Conservation (phyloP, 2,888 invertebrate genomes). For the Harpagoxenus sublaevis region DNA sequence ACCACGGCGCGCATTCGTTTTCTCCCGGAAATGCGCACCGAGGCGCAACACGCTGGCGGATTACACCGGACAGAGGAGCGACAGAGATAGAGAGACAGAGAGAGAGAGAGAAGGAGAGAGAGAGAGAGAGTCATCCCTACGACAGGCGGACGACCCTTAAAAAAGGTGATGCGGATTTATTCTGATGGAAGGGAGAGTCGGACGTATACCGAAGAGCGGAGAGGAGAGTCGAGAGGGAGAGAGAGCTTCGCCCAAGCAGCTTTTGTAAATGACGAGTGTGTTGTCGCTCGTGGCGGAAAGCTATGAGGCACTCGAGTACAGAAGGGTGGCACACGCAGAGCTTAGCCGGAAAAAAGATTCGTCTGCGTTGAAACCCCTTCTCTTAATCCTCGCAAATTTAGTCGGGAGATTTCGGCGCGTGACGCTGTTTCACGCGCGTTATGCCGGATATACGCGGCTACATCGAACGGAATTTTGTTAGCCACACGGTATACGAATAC, state of each 20-base stretch:
- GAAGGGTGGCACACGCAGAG: slow-evolving; percentile 62
- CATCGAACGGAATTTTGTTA: slow-evolving; percentile 22
- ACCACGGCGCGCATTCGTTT: slow-evolving; percentile 62
- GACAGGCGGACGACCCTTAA: slow-evolving; percentile 62
- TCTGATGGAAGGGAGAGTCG: slow-evolving; percentile 69
- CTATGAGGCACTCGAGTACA: slow-evolving; percentile 64
- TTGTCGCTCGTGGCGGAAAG: slow-evolving; percentile 75
- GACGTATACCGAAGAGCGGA: slow-evolving; percentile 14
- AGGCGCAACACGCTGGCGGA: slow-evolving; percentile 58
- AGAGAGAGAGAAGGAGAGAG: neutral
- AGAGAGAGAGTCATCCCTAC: slow-evolving; percentile 29
- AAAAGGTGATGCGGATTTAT: slow-evolving; percentile 75
- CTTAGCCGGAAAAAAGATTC: slow-evolving; percentile 62
- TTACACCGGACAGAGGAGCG: slow-evolving; percentile 59
- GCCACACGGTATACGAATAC: neutral
- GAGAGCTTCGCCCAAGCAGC: slow-evolving; percentile 57
- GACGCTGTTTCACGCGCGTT: slow-evolving; percentile 38
- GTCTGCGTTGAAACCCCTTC: slow-evolving; percentile 54
- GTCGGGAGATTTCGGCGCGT: slow-evolving; percentile 35
- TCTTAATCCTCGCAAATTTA: slow-evolving; percentile 61
- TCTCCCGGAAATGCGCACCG: slow-evolving; percentile 54
- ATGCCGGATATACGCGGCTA: neutral
- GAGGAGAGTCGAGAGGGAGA: slow-evolving; percentile 42
- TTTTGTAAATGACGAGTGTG: slow-evolving; percentile 76
- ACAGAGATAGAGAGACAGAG: slow-evolving; percentile 8